A percentile compares a stretch with the other conserved stretches of the same genome.
Evolutionary conservation across 2,797 vertebrate genomes (phyloP).

Genomic region (Mus spretus): DNA sequence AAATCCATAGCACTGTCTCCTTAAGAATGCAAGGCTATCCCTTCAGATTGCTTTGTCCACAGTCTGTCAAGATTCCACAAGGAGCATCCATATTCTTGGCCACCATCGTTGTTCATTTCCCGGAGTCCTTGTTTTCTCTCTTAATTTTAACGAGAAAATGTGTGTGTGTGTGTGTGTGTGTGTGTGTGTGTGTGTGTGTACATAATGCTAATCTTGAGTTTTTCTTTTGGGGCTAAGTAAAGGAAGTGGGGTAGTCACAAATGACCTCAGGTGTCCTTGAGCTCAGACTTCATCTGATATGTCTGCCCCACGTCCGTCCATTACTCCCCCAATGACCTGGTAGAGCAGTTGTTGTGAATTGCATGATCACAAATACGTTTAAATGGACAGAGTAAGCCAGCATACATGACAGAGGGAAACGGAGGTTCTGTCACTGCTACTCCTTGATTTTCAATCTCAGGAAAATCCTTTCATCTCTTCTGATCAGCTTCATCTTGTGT

Average conservation of each 20-base stretch:
- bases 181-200: too few species aligned
- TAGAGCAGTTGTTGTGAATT: not conserved
- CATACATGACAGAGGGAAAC: not conserved
- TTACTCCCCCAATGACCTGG: not conserved
- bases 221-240: not conserved
- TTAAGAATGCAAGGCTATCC: not conserved
- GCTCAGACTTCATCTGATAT: not conserved
- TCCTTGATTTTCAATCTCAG: not conserved
- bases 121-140: not conserved
- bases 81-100: not conserved
- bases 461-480: conserved; percentile 6
- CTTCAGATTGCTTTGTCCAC: not conserved
- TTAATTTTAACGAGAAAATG: conserved; percentile 21
- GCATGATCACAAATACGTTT: not conserved
- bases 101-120: not conserved
- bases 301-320: not conserved
- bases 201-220: not conserved
- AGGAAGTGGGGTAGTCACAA: not conserved
- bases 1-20: not conserved
- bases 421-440: not conserved
- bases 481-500: not conserved
- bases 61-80: not conserved
- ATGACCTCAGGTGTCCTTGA: too few species aligned
- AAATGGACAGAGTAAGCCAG: not conserved
- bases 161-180: too few species aligned